Base-by-base conservation (phyloP, 2,888 invertebrate species). In the Archips xylosteana region DNA sequence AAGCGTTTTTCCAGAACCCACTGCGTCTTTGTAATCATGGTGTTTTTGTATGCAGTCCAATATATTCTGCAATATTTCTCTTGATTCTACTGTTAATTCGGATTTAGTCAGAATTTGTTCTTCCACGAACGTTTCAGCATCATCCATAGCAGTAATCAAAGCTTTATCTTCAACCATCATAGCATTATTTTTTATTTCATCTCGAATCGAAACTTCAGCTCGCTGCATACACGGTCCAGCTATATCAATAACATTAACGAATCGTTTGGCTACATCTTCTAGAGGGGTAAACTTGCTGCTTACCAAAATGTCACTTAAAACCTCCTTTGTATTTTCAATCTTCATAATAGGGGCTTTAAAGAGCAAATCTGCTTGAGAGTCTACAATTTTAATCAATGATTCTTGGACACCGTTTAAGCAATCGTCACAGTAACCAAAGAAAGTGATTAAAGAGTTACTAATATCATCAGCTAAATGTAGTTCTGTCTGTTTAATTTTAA, bases 1-100 rank as follows among this genome's bases (percentile, higher is more conserved):
- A 23, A 93, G 80, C 1, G 79, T 83, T 78, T 90, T 90, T 2
- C 89, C 89, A 32, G 83, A 82, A 9, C 88, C 88, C 9, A 76
- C 78, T 1, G 89, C 87, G 75, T 88, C 84, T 82, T 87, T 89
- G 71, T 85, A 89, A 61, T 88, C 85, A 71, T 87, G 79, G 78
- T 92, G 88, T 77, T 87, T 87, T 49, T 83, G 80, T 65, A 92
- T 79, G 76, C 89, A 89, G 13, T 23, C 67, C 36, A 80, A 77
- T 54, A 91, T 51, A 68, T 85, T 84, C 36, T 82, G 76, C 13
- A 90, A 70, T 32, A 85, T 71, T 68, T 78, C 68, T 71, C 81
- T 81, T 15, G 75, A 67, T 67, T 79, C 49, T 5, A 67, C 62
- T 75, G 82, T 80, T 32, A 74, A 15, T 10, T 74, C 74, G 34